These are phyloP conservation scores for Lacerta bilineata DNA, from an alignment of 2,797 vertebrate genomes.

Conservation along the genomic window DNA sequence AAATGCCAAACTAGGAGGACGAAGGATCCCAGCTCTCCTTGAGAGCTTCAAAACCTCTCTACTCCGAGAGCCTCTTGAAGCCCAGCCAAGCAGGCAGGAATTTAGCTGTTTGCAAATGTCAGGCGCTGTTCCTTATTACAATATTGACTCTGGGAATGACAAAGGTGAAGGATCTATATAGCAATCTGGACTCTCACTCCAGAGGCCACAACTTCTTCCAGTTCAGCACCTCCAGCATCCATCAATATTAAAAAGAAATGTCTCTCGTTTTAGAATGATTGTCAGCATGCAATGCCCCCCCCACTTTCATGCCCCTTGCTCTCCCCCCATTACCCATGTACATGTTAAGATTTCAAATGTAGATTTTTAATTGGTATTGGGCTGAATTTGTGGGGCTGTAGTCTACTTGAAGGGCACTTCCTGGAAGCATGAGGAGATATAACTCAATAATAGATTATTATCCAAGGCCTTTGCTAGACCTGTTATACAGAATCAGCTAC, in stretches of 20 bases:
- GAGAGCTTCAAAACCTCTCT: neutral
- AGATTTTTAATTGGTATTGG: too few relatives aligned
- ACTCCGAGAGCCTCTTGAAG: neutral
- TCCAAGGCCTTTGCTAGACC: neutral
- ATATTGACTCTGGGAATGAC: constrained; percentile 38
- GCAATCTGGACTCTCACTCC: neutral
- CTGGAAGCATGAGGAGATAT: too few relatives aligned
- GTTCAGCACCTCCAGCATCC: neutral
- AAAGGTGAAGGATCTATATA: neutral
- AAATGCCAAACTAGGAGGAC: neutral
- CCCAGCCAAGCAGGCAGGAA: constrained; percentile 24
- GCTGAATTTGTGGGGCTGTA: neutral
- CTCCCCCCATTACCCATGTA: neutral
- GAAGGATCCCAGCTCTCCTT: neutral
- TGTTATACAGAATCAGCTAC: too few relatives aligned
- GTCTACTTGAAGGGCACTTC: neutral
- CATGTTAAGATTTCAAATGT: neutral
- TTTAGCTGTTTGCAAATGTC: constrained; percentile 26
- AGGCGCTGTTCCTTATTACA: constrained; percentile 34
- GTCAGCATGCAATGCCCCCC: neutral
- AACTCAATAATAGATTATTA: neutral
- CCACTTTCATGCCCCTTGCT: too few relatives aligned
- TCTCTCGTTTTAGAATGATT: too few relatives aligned
- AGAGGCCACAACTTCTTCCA: neutral
- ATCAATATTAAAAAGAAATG: too few relatives aligned